phyloP scores from a whole-genome alignment of 1,140 invertebrate genomes.

The honey bee (Apis mellifera) region Amel_HAv3.1 CM009934.2:4603501-4604000 shows the following conservation, averaged over 20 bases:
- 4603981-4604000: not conserved
- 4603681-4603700: constrained; percentile 2
- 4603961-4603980: not conserved
- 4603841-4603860: not conserved
- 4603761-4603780: too few species aligned
- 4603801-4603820: not conserved
- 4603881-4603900: not conserved
- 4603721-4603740: constrained; percentile 6
- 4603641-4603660: not conserved
- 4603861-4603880: not conserved
- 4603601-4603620: constrained; percentile 13
- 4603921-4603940: not conserved
- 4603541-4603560: constrained; percentile 71
- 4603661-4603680: not conserved
- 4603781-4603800: not conserved
- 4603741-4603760: too few species aligned
- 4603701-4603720: not conserved
- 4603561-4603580: constrained; percentile 66
- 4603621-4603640: not conserved
- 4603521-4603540: constrained; percentile 11
- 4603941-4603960: not conserved
- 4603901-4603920: not conserved
- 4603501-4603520: constrained; percentile 10
- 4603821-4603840: not conserved
- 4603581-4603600: constrained; percentile 40